A percentile compares a stretch with the other conserved stretches of the same genome.
phyloP scores from a whole-genome alignment of 2,888 invertebrate genomes.

The Trisateles emortualis region DNA sequence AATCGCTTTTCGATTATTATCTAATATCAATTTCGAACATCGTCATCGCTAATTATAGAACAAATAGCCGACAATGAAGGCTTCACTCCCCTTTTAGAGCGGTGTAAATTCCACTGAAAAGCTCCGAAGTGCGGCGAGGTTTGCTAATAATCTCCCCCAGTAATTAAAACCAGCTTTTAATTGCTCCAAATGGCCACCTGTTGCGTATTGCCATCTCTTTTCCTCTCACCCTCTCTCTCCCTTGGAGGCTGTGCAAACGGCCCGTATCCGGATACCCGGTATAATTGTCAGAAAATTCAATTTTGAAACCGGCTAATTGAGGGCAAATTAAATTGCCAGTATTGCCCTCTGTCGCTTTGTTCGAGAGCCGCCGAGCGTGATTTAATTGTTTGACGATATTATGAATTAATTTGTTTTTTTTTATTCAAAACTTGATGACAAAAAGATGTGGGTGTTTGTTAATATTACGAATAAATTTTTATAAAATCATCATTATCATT shows the following conservation, averaged over 20 bases:
- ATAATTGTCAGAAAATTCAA: constrained; percentile 83
- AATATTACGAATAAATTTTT: constrained; percentile 6
- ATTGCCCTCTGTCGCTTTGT: constrained; percentile 72
- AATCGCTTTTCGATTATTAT: constrained; percentile 44
- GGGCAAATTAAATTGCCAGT: constrained; percentile 81
- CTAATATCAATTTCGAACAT: constrained; percentile 25
- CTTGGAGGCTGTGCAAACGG: constrained; percentile 72
- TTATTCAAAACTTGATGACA: constrained; percentile 4
- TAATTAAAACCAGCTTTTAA: constrained; percentile 86
- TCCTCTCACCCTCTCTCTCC: constrained; percentile 55
- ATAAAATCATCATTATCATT: constrained; percentile 3
- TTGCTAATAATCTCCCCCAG: constrained; percentile 85
- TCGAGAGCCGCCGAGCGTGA: constrained; percentile 67
- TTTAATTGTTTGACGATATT: constrained; percentile 75
- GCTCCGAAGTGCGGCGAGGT: constrained; percentile 74
- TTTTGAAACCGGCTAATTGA: constrained; percentile 80
- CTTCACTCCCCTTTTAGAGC: constrained; percentile 67
- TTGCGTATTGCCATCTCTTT: constrained; percentile 67
- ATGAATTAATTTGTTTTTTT: constrained; percentile 16
- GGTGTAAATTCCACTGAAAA: constrained; percentile 79
- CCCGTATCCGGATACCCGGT: constrained; percentile 83
- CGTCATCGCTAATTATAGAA: constrained; percentile 50
- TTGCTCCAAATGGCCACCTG: constrained; percentile 84
- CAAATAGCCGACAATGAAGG: constrained; percentile 41
- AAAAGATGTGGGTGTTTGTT: constrained; percentile 1